Evolutionary conservation across 2,113 vertebrate species (phyloP).

Genomic region (Neotragus pygmaeus): DNA sequence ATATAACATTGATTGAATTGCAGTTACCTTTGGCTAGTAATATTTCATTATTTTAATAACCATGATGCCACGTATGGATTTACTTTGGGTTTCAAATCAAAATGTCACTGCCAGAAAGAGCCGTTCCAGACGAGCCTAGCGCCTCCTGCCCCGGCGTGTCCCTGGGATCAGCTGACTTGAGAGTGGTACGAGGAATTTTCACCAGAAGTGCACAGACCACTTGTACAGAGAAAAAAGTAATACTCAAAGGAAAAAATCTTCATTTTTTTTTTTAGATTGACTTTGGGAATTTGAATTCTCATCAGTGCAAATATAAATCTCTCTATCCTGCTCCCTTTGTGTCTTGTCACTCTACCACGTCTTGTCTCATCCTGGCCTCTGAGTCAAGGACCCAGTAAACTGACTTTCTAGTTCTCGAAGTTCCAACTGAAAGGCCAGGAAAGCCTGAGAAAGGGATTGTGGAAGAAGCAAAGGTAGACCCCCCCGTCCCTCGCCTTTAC

Average conservation of each 20-base stretch:
- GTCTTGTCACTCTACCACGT: constrained; percentile 48
- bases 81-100: constrained; percentile 48
- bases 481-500: background rate
- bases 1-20: constrained; percentile 67
- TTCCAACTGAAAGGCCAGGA: constrained; percentile 48
- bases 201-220: background rate
- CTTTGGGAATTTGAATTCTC: constrained; percentile 68
- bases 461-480: constrained; percentile 48
- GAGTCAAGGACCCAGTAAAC: constrained; percentile 54
- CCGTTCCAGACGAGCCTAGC: constrained; percentile 26
- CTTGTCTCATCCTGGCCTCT: constrained; percentile 56
- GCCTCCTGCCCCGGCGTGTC: background rate
- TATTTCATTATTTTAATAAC: constrained; percentile 59
- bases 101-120: constrained; percentile 54
- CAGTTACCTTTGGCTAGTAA: constrained; percentile 65
- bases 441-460: constrained; percentile 35
- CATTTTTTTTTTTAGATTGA: constrained; percentile 40
- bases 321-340: constrained; percentile 52
- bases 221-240: constrained; percentile 46
- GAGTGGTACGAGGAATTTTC: background rate
- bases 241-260: constrained; percentile 42
- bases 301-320: constrained; percentile 56
- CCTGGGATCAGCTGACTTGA: background rate
- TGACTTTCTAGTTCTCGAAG: constrained; percentile 61
- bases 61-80: constrained; percentile 62